These are phyloP conservation scores for Melanostoma mellinum DNA, from an alignment of 2,888 invertebrate species.

Conservation along the genomic window DNA sequence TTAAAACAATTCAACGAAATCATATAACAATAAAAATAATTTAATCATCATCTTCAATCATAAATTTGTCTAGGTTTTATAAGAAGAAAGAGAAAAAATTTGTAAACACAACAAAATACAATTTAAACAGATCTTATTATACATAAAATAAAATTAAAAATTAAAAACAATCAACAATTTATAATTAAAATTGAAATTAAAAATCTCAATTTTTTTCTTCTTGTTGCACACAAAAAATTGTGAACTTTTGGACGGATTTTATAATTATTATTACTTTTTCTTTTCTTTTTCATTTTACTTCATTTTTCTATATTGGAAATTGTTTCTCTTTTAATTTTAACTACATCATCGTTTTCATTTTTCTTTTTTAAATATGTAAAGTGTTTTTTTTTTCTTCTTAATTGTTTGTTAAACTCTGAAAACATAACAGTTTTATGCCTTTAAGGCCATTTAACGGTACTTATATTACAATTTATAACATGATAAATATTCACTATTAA, in stretches of 20 bases:
- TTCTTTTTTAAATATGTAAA: constrained; percentile 29
- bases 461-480: constrained; percentile 73
- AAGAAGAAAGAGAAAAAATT: constrained; percentile 26
- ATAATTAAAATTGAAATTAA: constrained; percentile 50
- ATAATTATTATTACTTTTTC: constrained; percentile 41
- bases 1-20: constrained; percentile 73
- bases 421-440: constrained; percentile 81
- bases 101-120: constrained; percentile 62
- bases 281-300: constrained; percentile 60
- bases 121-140: constrained; percentile 63
- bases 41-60: constrained; percentile 67
- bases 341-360: constrained; percentile 13
- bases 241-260: constrained; percentile 74
- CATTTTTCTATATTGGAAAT: not conserved
- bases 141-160: constrained; percentile 25
- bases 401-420: constrained; percentile 79
- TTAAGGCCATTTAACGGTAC: constrained; percentile 74
- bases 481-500: constrained; percentile 71
- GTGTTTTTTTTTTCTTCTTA: constrained; percentile 56
- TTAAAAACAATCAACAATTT: constrained; percentile 66
- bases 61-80: constrained; percentile 64
- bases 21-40: constrained; percentile 72
- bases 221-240: constrained; percentile 70
- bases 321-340: constrained; percentile 55
- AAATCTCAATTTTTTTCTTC: constrained; percentile 63